phyloP scores from a whole-genome alignment of 2,797 vertebrate species.

The Euphonia xanthogaster region DNA sequence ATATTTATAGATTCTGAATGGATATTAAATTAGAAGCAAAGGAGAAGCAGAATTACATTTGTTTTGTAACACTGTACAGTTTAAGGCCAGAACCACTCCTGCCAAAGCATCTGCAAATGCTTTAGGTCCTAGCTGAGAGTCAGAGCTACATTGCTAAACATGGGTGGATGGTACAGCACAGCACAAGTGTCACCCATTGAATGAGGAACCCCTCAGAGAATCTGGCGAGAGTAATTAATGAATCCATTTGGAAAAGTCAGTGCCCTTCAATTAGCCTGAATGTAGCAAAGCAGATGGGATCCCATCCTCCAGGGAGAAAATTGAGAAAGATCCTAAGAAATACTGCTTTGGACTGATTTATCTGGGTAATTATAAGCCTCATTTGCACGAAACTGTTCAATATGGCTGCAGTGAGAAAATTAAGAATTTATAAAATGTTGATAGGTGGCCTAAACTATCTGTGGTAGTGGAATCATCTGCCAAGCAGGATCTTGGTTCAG shows the following conservation, averaged over 20 bases:
- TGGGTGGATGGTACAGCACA: constrained; percentile 10
- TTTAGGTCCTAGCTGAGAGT: constrained; percentile 31
- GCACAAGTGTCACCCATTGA: constrained; percentile 44
- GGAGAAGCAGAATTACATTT: constrained; percentile 32
- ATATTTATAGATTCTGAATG: constrained; percentile 55
- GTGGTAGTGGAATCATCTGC: constrained; percentile 31
- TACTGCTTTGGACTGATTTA: constrained; percentile 80
- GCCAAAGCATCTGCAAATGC: constrained; percentile 51
- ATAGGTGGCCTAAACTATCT: constrained; percentile 50
- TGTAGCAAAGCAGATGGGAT: constrained; percentile 80
- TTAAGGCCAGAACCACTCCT: constrained; percentile 30
- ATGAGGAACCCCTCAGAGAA: constrained; percentile 69
- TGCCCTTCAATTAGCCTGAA: constrained; percentile 76
- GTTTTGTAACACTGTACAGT: constrained; percentile 33
- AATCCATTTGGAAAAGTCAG: constrained; percentile 77
- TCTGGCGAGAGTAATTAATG: constrained; percentile 78
- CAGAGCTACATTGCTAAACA: constrained; percentile 7
- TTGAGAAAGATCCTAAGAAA: constrained; percentile 76
- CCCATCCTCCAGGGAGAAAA: constrained; percentile 73
- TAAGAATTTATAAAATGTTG: constrained; percentile 72
- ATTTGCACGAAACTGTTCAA: constrained; percentile 71
- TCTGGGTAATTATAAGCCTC: constrained; percentile 77
- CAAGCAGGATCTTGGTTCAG: constrained; percentile 18
- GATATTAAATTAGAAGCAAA: constrained; percentile 59
- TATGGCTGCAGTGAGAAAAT: constrained; percentile 67